These are phyloP conservation scores for Syngnathus acus DNA, from an alignment of 2,797 vertebrate species.

Conservation along the genomic window DNA sequence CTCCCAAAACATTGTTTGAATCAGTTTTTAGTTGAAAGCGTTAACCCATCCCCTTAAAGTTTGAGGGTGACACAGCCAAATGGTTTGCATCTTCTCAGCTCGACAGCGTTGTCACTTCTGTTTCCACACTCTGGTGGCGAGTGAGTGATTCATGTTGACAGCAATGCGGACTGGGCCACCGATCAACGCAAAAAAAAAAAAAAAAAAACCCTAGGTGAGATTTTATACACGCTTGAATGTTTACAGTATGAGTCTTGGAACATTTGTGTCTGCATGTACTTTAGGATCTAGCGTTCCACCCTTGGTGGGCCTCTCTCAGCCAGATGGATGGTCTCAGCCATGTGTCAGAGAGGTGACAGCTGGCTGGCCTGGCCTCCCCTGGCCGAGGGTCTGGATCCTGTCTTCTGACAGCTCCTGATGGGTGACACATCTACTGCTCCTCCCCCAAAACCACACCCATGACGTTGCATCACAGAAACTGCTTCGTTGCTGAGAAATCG, in stretches of 20 bases:
- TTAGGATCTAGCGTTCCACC: conserved; percentile 49
- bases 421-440: conserved; percentile 38
- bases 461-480: conserved; percentile 60
- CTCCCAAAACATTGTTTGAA: not conserved
- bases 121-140: conserved; percentile 39
- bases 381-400: conserved; percentile 62
- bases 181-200: conserved; percentile 43
- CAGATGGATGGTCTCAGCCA: conserved; percentile 71
- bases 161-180: conserved; percentile 39
- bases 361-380: conserved; percentile 61
- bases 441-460: conserved; percentile 22
- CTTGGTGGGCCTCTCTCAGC: conserved; percentile 57
- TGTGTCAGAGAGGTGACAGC: conserved; percentile 69
- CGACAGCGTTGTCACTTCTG: conserved; percentile 50
- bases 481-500: conserved; percentile 43
- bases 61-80: not conserved
- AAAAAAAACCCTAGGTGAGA: conserved; percentile 15
- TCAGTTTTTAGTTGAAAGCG: not conserved
- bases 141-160: conserved; percentile 50
- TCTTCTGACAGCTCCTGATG: conserved; percentile 65
- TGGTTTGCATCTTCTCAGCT: conserved; percentile 53
- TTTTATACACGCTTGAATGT: conserved; percentile 20
- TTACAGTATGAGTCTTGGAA: conserved; percentile 17
- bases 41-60: not conserved
- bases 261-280: conserved; percentile 36